Percentiles rank a stretch among this genome's conserved stretches.
phyloP scores from a whole-genome alignment of 2,888 invertebrate species.

The Polymixis flavicincta region DNA sequence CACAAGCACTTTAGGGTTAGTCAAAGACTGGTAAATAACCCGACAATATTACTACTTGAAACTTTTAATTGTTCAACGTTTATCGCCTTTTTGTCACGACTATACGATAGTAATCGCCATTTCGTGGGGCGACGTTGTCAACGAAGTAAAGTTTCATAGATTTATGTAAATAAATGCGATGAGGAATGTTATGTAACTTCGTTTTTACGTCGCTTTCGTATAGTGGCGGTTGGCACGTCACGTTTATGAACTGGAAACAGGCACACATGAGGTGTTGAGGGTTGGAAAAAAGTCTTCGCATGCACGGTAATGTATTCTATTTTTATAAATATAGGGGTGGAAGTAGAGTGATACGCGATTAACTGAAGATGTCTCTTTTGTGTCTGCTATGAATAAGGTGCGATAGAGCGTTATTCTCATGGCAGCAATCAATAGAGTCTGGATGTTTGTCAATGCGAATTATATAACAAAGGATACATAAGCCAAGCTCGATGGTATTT shows the following conservation, averaged over 20 bases:
- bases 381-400: not conserved
- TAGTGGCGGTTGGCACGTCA: constrained; percentile 36
- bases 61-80: constrained; percentile 81
- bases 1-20: constrained; percentile 59
- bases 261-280: constrained; percentile 15
- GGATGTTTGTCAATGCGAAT: not conserved
- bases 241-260: constrained; percentile 25
- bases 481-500: not conserved
- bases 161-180: constrained; percentile 52
- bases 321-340: not conserved
- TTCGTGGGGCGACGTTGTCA: constrained; percentile 45
- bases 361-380: not conserved
- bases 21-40: constrained; percentile 80
- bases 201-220: constrained; percentile 20
- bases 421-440: not conserved
- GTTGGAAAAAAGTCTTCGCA: not conserved
- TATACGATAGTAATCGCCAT: constrained; percentile 65
- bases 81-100: constrained; percentile 73
- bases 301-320: not conserved
- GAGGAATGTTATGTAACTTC: constrained; percentile 27
- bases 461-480: not conserved
- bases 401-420: not conserved
- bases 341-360: not conserved
- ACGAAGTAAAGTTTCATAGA: constrained; percentile 34
- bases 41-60: constrained; percentile 81